Evolutionary conservation across 2,888 invertebrate genomes (phyloP).

Genomic region (Xestia c-nigrum): DNA sequence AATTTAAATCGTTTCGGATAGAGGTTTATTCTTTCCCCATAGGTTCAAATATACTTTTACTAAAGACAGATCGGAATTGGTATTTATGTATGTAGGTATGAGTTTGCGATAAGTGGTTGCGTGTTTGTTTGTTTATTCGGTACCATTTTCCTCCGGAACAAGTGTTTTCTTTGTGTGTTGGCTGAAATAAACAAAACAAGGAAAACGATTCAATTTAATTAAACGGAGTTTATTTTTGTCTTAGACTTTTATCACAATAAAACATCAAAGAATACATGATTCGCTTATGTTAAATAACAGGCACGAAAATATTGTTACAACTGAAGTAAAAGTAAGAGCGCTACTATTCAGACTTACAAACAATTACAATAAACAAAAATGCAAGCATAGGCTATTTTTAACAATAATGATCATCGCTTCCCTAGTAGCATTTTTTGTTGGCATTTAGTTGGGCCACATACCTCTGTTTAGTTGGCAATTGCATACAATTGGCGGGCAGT

Average conservation of each 20-base stretch:
- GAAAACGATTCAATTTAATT: slow-evolving; percentile 15
- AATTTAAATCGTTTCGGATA: slow-evolving; percentile 25
- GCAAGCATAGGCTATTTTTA: not conserved
- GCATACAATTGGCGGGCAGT: too few relatives aligned
- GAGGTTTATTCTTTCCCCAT: slow-evolving; percentile 3
- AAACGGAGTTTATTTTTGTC: slow-evolving; percentile 40
- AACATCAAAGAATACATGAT: slow-evolving; percentile 21
- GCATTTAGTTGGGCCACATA: too few relatives aligned
- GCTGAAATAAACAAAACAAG: slow-evolving; percentile 10
- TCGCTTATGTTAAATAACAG: slow-evolving; percentile 6
- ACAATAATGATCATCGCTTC: not conserved
- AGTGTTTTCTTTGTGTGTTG: slow-evolving; percentile 3
- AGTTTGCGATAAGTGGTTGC: not conserved
- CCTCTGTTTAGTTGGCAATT: too few relatives aligned
- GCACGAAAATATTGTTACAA: not conserved
- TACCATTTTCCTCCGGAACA: slow-evolving; percentile 17
- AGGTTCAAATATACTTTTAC: not conserved
- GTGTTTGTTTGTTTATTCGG: slow-evolving; percentile 5
- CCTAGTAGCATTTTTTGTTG: too few relatives aligned
- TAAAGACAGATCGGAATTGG: not conserved
- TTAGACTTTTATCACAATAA: slow-evolving; percentile 20
- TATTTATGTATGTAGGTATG: not conserved
- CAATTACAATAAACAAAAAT: not conserved
- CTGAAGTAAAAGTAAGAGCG: not conserved
- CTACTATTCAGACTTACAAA: slow-evolving; percentile 6